Conservation (phyloP, 2,888 invertebrate genomes). For the Erpobdella octoculata region DNA sequence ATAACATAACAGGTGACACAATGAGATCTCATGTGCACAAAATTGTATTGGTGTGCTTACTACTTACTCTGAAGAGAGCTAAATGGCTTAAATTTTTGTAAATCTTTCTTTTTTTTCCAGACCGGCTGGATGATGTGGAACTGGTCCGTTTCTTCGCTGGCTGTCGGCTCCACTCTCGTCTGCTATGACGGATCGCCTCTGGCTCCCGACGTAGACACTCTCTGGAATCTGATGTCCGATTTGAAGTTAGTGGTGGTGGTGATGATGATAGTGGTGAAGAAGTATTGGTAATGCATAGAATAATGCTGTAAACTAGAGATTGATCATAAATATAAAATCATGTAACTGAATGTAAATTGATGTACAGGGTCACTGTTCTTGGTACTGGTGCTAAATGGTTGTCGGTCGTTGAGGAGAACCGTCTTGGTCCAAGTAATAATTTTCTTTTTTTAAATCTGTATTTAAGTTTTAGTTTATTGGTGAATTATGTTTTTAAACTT, state of each 20-base stretch:
- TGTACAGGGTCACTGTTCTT: conserved; percentile 54
- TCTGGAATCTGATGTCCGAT: conserved; percentile 55
- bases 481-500: too few species aligned
- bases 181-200: conserved; percentile 59
- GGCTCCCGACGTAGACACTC: conserved; percentile 52
- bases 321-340: neutral
- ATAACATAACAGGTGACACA: too few species aligned
- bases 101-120: too few species aligned
- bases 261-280: neutral
- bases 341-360: neutral
- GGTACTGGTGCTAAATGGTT: conserved; percentile 58
- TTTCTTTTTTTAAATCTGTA: too few species aligned
- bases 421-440: conserved; percentile 51
- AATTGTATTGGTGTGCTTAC: too few species aligned
- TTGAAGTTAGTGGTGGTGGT: conserved; percentile 37
- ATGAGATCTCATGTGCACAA: too few species aligned
- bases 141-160: conserved; percentile 55
- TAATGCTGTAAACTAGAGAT: neutral
- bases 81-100: too few species aligned
- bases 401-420: conserved; percentile 54
- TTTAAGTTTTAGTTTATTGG: too few species aligned
- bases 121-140: conserved; percentile 63
- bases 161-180: conserved; percentile 55
- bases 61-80: too few species aligned
- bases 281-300: neutral